Evolutionary conservation across 2,888 invertebrate genomes (phyloP), one percentile per base, ranked within the genome.

Genomic region (Pogonocherus hispidulus): DNA sequence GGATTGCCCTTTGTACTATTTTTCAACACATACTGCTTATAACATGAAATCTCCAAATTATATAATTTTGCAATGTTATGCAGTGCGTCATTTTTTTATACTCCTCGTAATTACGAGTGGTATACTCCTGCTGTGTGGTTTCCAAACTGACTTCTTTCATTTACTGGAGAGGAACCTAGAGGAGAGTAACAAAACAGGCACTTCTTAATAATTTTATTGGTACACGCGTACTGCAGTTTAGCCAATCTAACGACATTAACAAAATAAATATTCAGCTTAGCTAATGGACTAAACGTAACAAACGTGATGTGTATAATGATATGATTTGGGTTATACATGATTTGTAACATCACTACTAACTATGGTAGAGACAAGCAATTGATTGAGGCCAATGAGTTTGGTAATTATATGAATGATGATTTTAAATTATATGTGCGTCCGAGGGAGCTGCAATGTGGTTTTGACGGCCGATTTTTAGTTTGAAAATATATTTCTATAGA

Each of bases 221-320:
- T 51, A 62, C 32, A 62, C 51, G 51, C 27, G 19, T 37, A 62
- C 20, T 51, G 62, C n/a, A 47, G 37, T 57, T 44, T 62, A 62
- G 62, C 62, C 35, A 62, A 62, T 22, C 62, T 71, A 71, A 73
- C 72, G 73, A 74, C 67, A 57, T 72, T 73, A 76, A 74, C 70
- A 76, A 72, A 76, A 75, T 76, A 74, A 73, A 73, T 72, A 67
- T 73, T 71, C 72, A 69, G 63, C 56, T 54, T 65, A 27, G 56
- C 54, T 46, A 55, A 64, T 20, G 14, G 56, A 46, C 69, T 70
- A 66, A 71, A 71, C 63, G 56, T 71, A 71, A 73, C 70, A 73
- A 73, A 73, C 35, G 66, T 69, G 74, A 74, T 72, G 74, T 74
- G 74, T 74, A 72, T 72, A 74, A 60, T 74, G 74, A 74, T 74